Conservation (phyloP, 1,140 invertebrate species). For the Calliphora vicina region DNA sequence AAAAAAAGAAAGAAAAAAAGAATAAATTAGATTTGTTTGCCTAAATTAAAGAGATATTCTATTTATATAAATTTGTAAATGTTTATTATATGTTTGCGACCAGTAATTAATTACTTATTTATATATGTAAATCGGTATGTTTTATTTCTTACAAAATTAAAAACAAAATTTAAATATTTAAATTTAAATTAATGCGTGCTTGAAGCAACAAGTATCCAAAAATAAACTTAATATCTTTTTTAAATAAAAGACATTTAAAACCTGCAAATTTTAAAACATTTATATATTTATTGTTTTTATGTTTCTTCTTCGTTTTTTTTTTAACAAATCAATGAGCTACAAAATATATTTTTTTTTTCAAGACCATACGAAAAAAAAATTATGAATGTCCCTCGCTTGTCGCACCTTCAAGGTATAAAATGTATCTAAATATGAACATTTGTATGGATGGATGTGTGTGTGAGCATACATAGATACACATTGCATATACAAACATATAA, state of each 20-base stretch:
- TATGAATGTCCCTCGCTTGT: slow-evolving; percentile 8
- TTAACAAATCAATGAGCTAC: neutral
- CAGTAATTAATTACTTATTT: neutral
- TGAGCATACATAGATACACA: too few species aligned
- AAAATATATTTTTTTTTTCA: neutral
- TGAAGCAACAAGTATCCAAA: neutral
- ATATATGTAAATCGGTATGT: neutral
- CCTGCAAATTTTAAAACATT: neutral
- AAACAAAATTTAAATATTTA: neutral
- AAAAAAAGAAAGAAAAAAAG: neutral
- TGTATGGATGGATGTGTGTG: too few species aligned
- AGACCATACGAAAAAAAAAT: neutral
- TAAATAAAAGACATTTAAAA: neutral
- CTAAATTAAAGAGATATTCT: neutral
- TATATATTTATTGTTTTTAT: too few species aligned
- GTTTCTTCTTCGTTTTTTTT: too few species aligned
- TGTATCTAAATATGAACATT: too few species aligned
- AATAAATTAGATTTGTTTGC: neutral
- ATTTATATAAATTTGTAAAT: too few species aligned
- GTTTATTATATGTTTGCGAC: neutral
- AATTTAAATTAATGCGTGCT: neutral
- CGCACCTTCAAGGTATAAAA: slow-evolving; percentile 21
- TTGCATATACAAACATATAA: too few species aligned
- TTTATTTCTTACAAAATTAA: neutral
- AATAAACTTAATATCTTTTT: neutral